phyloP scores from a whole-genome alignment of 1,140 invertebrate species.

The Eriosoma lanigerum region DNA sequence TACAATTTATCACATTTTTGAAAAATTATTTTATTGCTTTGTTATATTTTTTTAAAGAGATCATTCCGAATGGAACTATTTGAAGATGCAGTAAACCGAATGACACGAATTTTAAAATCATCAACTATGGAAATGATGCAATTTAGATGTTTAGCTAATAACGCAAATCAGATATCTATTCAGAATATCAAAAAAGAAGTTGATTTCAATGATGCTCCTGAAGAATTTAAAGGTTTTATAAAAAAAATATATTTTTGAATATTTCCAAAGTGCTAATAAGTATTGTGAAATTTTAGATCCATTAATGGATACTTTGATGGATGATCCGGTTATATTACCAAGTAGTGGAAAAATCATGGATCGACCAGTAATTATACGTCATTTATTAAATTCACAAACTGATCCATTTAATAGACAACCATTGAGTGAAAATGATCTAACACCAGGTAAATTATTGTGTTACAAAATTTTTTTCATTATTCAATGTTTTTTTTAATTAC shows the following conservation, averaged over 20 bases:
- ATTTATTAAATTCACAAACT: constrained; percentile 92
- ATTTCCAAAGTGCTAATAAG: not conserved
- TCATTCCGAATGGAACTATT: constrained; percentile 92
- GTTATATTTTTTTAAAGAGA: constrained; percentile 65
- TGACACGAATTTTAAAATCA: constrained; percentile 82
- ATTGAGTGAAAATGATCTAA: constrained; percentile 83
- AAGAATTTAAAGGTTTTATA: constrained; percentile 81
- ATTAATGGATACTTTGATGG: constrained; percentile 96
- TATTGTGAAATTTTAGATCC: constrained; percentile 68
- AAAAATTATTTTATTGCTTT: not conserved
- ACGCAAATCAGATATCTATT: constrained; percentile 76
- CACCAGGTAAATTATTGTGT: constrained; percentile 65
- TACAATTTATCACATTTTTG: not conserved
- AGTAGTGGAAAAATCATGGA: constrained; percentile 92
- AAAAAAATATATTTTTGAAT: not conserved
- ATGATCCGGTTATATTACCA: constrained; percentile 90
- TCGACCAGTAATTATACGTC: constrained; percentile 86
- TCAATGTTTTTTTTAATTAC: constrained; percentile 60
- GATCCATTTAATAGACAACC: constrained; percentile 97
- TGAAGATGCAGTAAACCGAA: constrained; percentile 79
- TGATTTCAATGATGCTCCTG: constrained; percentile 93
- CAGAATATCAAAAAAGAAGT: constrained; percentile 85
- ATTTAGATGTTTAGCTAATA: constrained; percentile 77
- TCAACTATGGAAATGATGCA: constrained; percentile 78
- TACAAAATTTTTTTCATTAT: too few relatives aligned